Evolutionary conservation across 2,113 vertebrate species (phyloP).

Genomic region (Empidonax traillii): DNA sequence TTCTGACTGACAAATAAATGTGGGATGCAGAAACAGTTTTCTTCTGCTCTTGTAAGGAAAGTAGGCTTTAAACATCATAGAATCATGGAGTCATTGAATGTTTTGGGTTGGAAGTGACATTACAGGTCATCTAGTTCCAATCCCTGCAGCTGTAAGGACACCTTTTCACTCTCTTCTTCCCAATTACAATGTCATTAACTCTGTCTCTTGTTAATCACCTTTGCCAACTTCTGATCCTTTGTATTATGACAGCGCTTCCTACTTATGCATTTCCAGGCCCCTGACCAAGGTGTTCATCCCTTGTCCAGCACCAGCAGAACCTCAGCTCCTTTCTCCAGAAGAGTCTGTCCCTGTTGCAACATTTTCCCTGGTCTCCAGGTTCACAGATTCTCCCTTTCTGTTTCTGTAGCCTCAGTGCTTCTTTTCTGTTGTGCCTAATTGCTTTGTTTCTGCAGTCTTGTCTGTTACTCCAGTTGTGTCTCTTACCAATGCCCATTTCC

Average conservation of each 20-base stretch:
- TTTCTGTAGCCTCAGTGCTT: not conserved
- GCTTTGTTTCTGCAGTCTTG: not conserved
- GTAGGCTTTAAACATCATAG: not conserved
- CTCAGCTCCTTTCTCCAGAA: not conserved
- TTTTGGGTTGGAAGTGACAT: not conserved
- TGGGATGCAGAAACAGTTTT: not conserved
- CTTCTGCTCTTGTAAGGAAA: not conserved
- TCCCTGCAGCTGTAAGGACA: not conserved
- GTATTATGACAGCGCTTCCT: not conserved
- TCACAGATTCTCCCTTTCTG: not conserved
- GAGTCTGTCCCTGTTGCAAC: not conserved
- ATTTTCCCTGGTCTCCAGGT: not conserved
- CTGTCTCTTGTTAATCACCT: not conserved
- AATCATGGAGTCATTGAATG: not conserved
- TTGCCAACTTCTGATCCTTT: not conserved
- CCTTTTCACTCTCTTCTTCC: accelerated
- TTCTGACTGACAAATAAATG: not conserved
- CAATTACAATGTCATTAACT: not conserved
- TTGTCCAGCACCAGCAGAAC: not conserved
- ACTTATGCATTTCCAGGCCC: not conserved
- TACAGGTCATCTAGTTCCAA: not conserved
- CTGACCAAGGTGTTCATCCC: not conserved
- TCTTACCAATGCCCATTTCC: not conserved
- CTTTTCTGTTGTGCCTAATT: not conserved
- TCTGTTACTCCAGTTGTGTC: not conserved